phyloP scores from a whole-genome alignment of 2,888 invertebrate genomes.

The Drosophila seclusa region DNA sequence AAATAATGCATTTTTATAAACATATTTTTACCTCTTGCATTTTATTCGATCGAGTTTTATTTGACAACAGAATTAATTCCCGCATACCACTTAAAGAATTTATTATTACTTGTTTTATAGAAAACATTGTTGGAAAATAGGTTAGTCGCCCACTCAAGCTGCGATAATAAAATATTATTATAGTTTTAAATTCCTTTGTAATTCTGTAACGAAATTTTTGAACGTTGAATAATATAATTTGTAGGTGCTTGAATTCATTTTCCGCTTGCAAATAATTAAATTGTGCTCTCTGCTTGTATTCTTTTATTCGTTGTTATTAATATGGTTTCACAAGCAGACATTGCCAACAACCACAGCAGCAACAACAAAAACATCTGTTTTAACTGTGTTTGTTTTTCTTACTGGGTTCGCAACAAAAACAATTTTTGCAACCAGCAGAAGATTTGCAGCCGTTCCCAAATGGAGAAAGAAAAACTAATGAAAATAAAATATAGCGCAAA shows the following conservation, averaged over 20 bases:
- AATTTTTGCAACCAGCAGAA: conserved; percentile 25
- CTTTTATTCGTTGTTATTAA: conserved; percentile 27
- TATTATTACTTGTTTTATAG: background rate
- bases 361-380: conserved; percentile 22
- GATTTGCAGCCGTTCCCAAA: conserved; percentile 29
- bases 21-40: background rate
- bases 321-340: conserved; percentile 8
- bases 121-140: background rate
- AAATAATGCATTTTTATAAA: background rate
- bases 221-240: background rate
- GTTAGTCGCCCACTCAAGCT: background rate
- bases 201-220: background rate
- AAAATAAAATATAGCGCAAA: conserved; percentile 47
- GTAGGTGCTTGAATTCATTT: background rate
- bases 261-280: conserved; percentile 21
- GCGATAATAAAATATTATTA: background rate
- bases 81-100: background rate
- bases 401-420: conserved; percentile 25
- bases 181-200: background rate
- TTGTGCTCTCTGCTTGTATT: conserved; percentile 1
- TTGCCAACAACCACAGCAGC: background rate
- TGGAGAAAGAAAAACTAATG: conserved; percentile 30
- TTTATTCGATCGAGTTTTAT: conserved; percentile 3
- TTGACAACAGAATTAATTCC: conserved; percentile 9
- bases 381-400: conserved; percentile 30